A percentile compares a stretch with the other conserved stretches of the same genome.
Conservation (phyloP, 2,113 vertebrate species). For the Nibea coibor region DNA sequence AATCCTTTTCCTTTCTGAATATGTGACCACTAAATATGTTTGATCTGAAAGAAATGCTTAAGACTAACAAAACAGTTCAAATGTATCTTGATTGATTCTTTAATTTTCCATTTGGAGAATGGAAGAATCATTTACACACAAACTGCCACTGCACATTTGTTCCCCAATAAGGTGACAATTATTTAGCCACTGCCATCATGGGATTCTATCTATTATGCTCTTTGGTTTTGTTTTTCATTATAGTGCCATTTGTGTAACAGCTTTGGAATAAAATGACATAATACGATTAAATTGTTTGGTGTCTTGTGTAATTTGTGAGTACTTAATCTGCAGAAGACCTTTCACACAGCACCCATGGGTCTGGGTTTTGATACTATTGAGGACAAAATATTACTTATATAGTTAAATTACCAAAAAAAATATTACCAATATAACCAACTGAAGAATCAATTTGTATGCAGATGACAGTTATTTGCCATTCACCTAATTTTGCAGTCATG, state of each 20-base stretch:
- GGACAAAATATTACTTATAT: not conserved
- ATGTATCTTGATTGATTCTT: not conserved
- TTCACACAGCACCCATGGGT: not conserved
- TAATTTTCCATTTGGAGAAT: not conserved
- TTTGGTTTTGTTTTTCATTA: constrained; percentile 42
- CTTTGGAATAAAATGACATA: constrained; percentile 75
- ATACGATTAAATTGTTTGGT: constrained; percentile 11
- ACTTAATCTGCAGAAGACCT: not conserved
- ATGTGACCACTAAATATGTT: constrained; percentile 21
- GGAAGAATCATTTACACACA: not conserved
- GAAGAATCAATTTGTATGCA: too few relatives aligned
- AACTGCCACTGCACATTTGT: constrained; percentile 1
- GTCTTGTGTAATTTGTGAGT: constrained; percentile 4
- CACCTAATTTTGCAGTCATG: too few relatives aligned
- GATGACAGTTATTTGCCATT: too few relatives aligned
- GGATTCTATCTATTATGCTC: constrained; percentile 9
- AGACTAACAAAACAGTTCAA: not conserved
- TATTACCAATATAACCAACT: too few relatives aligned
- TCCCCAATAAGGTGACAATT: constrained; percentile 47
- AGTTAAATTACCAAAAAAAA: too few relatives aligned
- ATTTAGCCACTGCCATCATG: constrained; percentile 30
- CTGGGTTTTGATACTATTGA: not conserved
- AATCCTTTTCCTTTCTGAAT: not conserved
- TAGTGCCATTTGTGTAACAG: constrained; percentile 59
- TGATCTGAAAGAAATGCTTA: not conserved